Evolutionary conservation across 2,888 invertebrate species (phyloP).

Genomic region (Phortica okadai): DNA sequence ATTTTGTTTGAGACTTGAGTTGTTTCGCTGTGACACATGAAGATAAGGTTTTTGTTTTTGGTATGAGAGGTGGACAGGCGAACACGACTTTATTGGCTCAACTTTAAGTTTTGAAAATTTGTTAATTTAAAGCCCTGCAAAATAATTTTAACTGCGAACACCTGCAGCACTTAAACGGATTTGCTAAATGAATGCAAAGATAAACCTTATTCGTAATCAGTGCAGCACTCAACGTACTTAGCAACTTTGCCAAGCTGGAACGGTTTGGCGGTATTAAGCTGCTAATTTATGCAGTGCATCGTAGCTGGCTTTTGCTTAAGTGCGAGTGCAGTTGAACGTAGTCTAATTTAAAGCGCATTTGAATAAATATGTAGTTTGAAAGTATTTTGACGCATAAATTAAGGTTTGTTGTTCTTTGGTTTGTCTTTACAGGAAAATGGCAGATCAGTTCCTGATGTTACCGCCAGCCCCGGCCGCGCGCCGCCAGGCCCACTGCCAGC

Average conservation of each 20-base stretch:
- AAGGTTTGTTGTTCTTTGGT: slow-evolving; percentile 12
- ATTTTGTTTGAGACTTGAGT: background rate
- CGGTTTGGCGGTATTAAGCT: background rate
- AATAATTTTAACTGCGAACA: background rate
- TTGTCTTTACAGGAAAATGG: slow-evolving; percentile 85
- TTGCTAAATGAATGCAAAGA: slow-evolving; percentile 61
- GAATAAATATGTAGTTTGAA: background rate
- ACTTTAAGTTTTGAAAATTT: background rate
- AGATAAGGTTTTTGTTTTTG: background rate
- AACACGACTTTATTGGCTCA: background rate
- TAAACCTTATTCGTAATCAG: slow-evolving; percentile 51
- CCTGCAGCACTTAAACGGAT: slow-evolving; percentile 25
- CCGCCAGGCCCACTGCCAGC: slow-evolving; percentile 82
- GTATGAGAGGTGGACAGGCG: background rate
- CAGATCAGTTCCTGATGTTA: slow-evolving; percentile 93
- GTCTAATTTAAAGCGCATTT: background rate
- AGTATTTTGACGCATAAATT: background rate
- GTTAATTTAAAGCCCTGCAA: background rate
- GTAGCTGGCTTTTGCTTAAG: background rate
- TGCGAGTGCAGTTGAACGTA: background rate
- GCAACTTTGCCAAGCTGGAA: background rate
- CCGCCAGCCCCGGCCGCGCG: slow-evolving; percentile 91
- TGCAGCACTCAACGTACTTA: slow-evolving; percentile 46
- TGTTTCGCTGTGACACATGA: slow-evolving; percentile 20
- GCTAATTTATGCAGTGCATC: slow-evolving; percentile 56